These are phyloP conservation scores for Apostichopus leukothele DNA, from an alignment of 53 echinoderm and acorn worm species.

Conservation along the genomic window DNA sequence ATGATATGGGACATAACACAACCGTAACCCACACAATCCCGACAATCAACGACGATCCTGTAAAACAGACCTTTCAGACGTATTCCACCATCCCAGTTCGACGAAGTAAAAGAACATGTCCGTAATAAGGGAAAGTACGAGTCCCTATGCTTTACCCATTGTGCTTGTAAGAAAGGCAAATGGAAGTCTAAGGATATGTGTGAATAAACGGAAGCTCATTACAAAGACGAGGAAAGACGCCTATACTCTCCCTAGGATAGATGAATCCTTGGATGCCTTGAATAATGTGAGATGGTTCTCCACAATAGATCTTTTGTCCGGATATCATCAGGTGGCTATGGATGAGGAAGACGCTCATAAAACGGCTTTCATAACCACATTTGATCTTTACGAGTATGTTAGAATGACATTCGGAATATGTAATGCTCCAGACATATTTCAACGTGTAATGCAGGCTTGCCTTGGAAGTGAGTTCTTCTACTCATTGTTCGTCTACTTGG, in stretches of 20 bases:
- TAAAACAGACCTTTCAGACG: conserved; percentile 37
- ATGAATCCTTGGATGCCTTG: too few relatives aligned
- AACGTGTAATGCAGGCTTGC: too few relatives aligned
- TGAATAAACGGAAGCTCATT: conserved; percentile 18
- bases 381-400: too few relatives aligned
- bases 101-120: conserved; percentile 56
- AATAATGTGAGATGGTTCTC: too few relatives aligned
- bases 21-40: background rate
- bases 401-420: too few relatives aligned
- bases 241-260: background rate
- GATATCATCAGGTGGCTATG: too few relatives aligned
- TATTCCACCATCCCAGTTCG: conserved; percentile 55
- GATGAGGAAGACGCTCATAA: too few relatives aligned
- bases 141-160: conserved; percentile 33
- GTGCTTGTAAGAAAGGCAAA: conserved; percentile 27
- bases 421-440: too few relatives aligned
- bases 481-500: too few relatives aligned
- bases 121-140: conserved; percentile 33
- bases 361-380: too few relatives aligned
- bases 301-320: too few relatives aligned
- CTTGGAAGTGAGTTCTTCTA: too few relatives aligned
- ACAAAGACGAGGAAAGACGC: conserved; percentile 28
- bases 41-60: conserved; percentile 9
- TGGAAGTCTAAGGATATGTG: conserved; percentile 16
- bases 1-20: background rate